phyloP scores from a whole-genome alignment of 2,113 vertebrate species.

The Nothobranchius kuhntae region DNA sequence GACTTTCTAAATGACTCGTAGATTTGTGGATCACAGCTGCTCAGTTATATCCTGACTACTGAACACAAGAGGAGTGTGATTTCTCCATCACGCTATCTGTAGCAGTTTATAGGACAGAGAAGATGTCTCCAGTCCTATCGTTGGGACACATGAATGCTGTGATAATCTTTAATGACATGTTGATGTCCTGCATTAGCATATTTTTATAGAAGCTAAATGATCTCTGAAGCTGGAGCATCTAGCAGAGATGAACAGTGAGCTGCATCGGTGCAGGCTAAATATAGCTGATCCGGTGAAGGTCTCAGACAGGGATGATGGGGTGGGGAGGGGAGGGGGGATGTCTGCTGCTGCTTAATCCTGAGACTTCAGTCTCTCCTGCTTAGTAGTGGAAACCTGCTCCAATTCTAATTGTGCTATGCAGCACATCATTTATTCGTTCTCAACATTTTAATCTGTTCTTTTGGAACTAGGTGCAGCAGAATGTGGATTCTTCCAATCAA shows the following conservation, averaged over 20 bases:
- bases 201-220: conserved; percentile 41
- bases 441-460: background rate
- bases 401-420: conserved; percentile 23
- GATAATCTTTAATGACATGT: conserved; percentile 40
- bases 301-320: conserved; percentile 49
- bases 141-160: conserved; percentile 18
- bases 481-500: too few relatives aligned
- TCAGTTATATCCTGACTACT: background rate
- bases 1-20: background rate
- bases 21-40: background rate
- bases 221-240: conserved; percentile 48
- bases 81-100: conserved; percentile 18
- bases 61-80: conserved; percentile 1
- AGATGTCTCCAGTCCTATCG: conserved; percentile 38
- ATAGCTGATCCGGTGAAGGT: conserved; percentile 64
- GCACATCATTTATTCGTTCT: conserved; percentile 4
- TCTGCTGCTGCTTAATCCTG: conserved; percentile 55
- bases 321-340: conserved; percentile 29
- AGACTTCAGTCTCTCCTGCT: conserved; percentile 29
- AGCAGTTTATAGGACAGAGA: conserved; percentile 3
- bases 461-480: too few relatives aligned
- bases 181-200: conserved; percentile 58
- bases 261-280: conserved; percentile 53
- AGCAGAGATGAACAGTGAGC: conserved; percentile 44
- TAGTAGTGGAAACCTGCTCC: background rate